These are phyloP conservation scores for Phyllopteryx taeniolatus DNA, from an alignment of 2,113 vertebrate species.

Conservation along the genomic window DNA sequence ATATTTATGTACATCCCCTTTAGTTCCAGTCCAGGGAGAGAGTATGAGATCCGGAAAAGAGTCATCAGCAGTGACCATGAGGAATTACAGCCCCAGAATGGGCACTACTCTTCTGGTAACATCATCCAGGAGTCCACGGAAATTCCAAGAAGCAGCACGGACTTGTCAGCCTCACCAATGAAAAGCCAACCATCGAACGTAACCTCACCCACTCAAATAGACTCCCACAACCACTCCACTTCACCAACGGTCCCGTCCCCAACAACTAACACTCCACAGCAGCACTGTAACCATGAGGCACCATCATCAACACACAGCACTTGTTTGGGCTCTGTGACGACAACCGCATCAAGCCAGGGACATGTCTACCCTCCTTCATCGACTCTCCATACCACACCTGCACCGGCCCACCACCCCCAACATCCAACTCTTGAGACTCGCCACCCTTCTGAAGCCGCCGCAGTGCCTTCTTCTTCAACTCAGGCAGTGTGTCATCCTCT, in stretches of 20 bases:
- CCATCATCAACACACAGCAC: constrained; percentile 12
- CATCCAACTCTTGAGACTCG: constrained; percentile 6
- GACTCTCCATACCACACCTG: background rate
- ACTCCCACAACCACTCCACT: constrained; percentile 33
- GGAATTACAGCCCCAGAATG: constrained; percentile 38
- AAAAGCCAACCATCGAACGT: constrained; percentile 32
- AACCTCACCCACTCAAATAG: constrained; percentile 18
- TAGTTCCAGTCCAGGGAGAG: constrained; percentile 62
- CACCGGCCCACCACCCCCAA: constrained; percentile 16
- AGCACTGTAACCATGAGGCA: constrained; percentile 29
- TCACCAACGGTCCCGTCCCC: constrained; percentile 20
- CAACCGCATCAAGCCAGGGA: constrained; percentile 27
- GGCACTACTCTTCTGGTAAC: constrained; percentile 12
- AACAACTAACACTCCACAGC: constrained; percentile 4
- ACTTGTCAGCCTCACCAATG: constrained; percentile 20
- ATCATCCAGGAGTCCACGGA: constrained; percentile 20
- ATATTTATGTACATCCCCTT: constrained; percentile 23
- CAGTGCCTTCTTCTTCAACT: constrained; percentile 8
- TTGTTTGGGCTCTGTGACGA: constrained; percentile 19
- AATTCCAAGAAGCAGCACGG: constrained; percentile 30
- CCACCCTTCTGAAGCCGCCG: constrained; percentile 34
- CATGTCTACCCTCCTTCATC: constrained; percentile 30
- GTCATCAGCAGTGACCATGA: constrained; percentile 59
- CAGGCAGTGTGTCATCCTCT: constrained; percentile 34
- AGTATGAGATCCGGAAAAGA: constrained; percentile 64